Evolutionary conservation across 2,888 invertebrate genomes (phyloP), one percentile per base, ranked within the genome.

Genomic region (Trichopria drosophilae): DNA sequence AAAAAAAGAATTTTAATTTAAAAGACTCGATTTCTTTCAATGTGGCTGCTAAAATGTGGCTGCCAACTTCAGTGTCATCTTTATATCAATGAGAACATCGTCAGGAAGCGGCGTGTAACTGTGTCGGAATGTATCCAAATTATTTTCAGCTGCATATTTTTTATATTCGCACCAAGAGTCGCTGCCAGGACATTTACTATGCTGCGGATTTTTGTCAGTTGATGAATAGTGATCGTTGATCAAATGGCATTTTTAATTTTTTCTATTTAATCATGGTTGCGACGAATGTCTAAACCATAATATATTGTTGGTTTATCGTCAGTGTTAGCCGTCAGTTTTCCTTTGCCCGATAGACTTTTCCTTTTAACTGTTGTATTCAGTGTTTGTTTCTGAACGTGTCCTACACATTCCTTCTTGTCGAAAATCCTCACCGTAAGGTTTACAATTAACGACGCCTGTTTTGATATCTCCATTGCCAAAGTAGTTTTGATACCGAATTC

Each of bases 251-350:
- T 57, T 36, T 45, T 51, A 50, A 58, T 55, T 16, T 37, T 46
- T 20, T 36, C 29, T 13, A 46, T 31, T 15, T 26, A 46, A 46
- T 46, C 29, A 37, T 19, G 22, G 46, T 46, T 6, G 19, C 37
- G 46, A 29, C 46, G 13, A 19, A 46, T 46, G 31, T 36, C 37
- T 31, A 46, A 28, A 10, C 46, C 36, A 9, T 46, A 46, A 23
- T 37, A 46, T 39, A 46, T 37, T 6, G 44, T 55, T 22, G 52
- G 24, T 18, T 52, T 42, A 36, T 55, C 52, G 13, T 52, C 52
- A n/a, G 49, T 49, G 31, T 67, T 68, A 10, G 43, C 65, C 37
- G 60, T 62, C n/a, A 65, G 51, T 42, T 54, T 22, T 15, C 59
- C 55, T 51, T 51, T 57, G 26, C 57, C 53, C 26, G 45, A 46